phyloP scores from a whole-genome alignment of 2,113 vertebrate species.

The Stictonetta naevosa region DNA sequence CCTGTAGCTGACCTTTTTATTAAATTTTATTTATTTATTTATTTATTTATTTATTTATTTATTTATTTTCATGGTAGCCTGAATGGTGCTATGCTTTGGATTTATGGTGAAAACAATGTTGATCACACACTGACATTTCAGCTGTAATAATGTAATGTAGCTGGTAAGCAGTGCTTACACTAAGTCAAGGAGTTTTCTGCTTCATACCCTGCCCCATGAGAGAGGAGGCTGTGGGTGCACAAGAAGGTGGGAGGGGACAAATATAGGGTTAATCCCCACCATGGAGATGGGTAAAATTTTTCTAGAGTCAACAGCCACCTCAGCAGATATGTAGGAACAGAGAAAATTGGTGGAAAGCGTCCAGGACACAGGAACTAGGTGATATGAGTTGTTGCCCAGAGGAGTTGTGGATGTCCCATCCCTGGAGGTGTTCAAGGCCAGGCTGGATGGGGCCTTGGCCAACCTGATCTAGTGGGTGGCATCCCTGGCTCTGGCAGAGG shows the following conservation, averaged over 20 bases:
- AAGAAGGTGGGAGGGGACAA: neutral
- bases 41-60: no score
- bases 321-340: neutral
- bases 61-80: neutral
- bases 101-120: neutral
- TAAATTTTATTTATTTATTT: no score
- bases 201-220: neutral
- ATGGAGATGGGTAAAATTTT: neutral
- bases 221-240: neutral
- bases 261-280: no score
- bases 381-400: no score
- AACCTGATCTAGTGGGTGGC: no score
- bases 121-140: neutral
- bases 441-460: no score
- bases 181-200: neutral
- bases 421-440: no score
- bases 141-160: neutral
- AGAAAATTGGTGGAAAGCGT: neutral
- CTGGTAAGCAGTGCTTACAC: neutral
- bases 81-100: neutral
- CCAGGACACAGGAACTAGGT: fast-evolving
- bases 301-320: neutral
- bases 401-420: no score
- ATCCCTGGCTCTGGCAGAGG: no score
- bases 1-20: no score